phyloP scores from a whole-genome alignment of 2,797 vertebrate species.

The Setipinna tenuifilis region DNA sequence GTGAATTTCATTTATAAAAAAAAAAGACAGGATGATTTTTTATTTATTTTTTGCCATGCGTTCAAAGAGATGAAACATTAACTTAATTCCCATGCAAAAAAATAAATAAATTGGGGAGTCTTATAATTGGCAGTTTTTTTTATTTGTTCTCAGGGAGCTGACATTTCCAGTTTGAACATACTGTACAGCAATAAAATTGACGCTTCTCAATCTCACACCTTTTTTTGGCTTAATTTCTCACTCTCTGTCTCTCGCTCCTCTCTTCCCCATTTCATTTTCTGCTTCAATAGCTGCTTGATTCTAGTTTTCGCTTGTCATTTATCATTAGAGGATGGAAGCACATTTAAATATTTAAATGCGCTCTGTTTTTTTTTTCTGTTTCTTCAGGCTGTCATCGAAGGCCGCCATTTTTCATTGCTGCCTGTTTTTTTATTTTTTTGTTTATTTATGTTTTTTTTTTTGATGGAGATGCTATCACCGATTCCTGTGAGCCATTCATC shows the following conservation, averaged over 20 bases:
- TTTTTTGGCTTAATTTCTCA: conserved; percentile 56
- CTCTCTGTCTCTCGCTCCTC: conserved; percentile 40
- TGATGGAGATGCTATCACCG: conserved; percentile 79
- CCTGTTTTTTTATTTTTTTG: conserved; percentile 58
- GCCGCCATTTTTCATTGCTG: conserved; percentile 78
- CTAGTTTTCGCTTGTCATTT: conserved; percentile 80
- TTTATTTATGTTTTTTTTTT: conserved; percentile 50
- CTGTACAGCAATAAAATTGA: conserved; percentile 56
- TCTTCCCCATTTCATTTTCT: conserved; percentile 79
- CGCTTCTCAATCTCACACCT: conserved; percentile 50
- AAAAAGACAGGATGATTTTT: neutral
- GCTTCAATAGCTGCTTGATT: conserved; percentile 83
- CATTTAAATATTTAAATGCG: conserved; percentile 84
- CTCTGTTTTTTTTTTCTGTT: conserved; percentile 61
- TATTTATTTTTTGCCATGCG: conserved; percentile 5
- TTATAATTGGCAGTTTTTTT: conserved; percentile 30
- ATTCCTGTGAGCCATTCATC: conserved; percentile 76
- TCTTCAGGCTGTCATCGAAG: conserved; percentile 72
- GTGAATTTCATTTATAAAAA: neutral
- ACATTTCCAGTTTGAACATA: conserved; percentile 55
- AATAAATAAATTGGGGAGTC: conserved; percentile 36
- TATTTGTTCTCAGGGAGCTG: conserved; percentile 35
- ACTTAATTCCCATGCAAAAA: conserved; percentile 42
- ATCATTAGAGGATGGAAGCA: conserved; percentile 76
- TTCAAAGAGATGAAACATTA: conserved; percentile 33